Evolutionary conservation across 2,797 vertebrate species (phyloP).

Genomic region (Danio tinwini): DNA sequence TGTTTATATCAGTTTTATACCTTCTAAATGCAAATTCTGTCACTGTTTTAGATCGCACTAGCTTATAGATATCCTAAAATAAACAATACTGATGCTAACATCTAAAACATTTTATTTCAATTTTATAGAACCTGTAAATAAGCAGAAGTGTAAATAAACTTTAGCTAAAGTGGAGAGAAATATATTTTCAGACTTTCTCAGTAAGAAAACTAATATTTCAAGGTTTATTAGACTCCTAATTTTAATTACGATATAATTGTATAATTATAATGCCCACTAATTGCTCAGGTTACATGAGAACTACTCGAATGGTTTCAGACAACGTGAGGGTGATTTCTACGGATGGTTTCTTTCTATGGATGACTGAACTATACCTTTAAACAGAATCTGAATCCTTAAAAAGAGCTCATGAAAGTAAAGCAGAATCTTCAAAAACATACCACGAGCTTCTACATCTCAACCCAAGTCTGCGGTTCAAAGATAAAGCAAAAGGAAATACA

Average conservation of each 20-base stretch:
- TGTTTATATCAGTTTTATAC: too few species aligned
- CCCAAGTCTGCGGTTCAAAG: neutral
- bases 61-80: too few species aligned
- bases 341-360: too few species aligned
- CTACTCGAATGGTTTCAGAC: neutral
- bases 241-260: neutral
- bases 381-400: neutral
- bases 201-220: neutral
- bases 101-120: too few species aligned
- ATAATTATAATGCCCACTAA: neutral
- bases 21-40: too few species aligned
- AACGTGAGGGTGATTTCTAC: neutral
- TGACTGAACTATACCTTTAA: neutral
- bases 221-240: neutral
- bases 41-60: too few species aligned
- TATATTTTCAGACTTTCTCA: neutral
- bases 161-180: neutral
- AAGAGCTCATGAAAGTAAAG: neutral
- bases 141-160: neutral
- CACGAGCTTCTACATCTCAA: neutral
- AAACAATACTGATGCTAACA: too few species aligned
- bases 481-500: constrained; percentile 12
- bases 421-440: constrained; percentile 7
- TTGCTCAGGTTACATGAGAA: neutral
- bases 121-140: neutral